phyloP scores from a whole-genome alignment of 2,113 vertebrate species.

The Anas platyrhynchos region DNA sequence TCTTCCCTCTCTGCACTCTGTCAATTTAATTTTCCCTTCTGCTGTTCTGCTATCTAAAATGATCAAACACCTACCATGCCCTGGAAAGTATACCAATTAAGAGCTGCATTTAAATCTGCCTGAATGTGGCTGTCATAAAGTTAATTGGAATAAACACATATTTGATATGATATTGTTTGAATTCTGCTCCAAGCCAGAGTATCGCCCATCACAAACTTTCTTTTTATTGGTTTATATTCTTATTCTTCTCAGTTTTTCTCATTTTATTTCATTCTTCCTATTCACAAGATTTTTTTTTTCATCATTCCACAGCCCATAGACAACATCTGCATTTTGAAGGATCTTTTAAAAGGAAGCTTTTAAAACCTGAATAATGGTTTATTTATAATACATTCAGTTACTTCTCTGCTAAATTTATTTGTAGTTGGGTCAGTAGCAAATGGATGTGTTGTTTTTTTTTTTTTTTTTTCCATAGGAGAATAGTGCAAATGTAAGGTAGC shows the following conservation, averaged over 20 bases:
- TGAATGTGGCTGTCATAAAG: conserved; percentile 6
- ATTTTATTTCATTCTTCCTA: neutral
- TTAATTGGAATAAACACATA: conserved; percentile 32
- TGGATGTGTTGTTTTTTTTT: neutral
- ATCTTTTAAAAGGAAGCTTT: neutral
- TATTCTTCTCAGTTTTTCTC: neutral
- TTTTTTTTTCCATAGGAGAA: neutral
- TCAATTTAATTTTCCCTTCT: conserved; percentile 57
- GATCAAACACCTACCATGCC: conserved; percentile 1
- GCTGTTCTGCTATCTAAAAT: conserved; percentile 46
- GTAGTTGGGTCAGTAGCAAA: neutral
- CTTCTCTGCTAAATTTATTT: neutral
- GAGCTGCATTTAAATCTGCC: conserved; percentile 51
- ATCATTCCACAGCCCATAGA: neutral
- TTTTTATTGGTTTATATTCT: neutral
- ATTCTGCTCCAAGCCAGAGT: conserved; percentile 1
- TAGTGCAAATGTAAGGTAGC: neutral
- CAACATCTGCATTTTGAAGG: neutral
- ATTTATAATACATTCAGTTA: neutral
- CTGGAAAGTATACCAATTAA: conserved; percentile 52
- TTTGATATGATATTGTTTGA: conserved; percentile 23
- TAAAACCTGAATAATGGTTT: neutral
- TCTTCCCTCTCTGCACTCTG: conserved; percentile 4
- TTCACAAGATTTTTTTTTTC: neutral
- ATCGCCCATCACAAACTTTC: neutral